Evolutionary conservation across 2,888 invertebrate species (phyloP).

Genomic region (Oscheius sp.): DNA sequence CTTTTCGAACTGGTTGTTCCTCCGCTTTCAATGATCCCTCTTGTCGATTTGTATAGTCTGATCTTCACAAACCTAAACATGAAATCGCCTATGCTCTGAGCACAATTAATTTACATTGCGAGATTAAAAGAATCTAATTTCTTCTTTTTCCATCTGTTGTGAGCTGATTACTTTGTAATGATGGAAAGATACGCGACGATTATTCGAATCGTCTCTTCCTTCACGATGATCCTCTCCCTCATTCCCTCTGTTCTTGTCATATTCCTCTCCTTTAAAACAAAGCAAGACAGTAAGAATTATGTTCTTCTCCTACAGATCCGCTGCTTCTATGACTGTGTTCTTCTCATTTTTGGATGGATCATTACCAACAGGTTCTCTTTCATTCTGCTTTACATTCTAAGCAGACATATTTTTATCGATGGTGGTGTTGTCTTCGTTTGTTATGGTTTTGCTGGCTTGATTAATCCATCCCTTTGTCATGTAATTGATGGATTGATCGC

Average conservation of each 20-base stretch:
- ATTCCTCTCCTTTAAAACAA: background rate
- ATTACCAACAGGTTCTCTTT: background rate
- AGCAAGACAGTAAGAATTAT: background rate
- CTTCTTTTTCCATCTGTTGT: too few species aligned
- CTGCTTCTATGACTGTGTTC: background rate
- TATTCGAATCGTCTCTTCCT: conserved; percentile 44
- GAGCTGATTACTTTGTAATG: too few species aligned
- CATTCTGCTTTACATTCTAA: too few species aligned
- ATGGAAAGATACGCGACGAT: conserved; percentile 31
- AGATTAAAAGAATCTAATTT: too few species aligned
- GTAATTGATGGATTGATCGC: background rate
- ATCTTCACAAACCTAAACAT: too few species aligned
- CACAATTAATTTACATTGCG: too few species aligned
- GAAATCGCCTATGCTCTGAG: too few species aligned
- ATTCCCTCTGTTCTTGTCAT: background rate
- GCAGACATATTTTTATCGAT: background rate
- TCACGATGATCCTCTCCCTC: background rate
- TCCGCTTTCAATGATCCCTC: too few species aligned
- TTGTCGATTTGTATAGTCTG: too few species aligned
- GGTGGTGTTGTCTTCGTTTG: background rate
- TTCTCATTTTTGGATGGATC: background rate
- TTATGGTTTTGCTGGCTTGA: background rate
- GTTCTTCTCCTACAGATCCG: background rate
- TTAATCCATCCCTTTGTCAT: background rate
- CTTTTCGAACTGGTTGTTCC: too few species aligned